phyloP scores from a whole-genome alignment of 1,140 invertebrate species.

The Eriocheir sinensis region DNA sequence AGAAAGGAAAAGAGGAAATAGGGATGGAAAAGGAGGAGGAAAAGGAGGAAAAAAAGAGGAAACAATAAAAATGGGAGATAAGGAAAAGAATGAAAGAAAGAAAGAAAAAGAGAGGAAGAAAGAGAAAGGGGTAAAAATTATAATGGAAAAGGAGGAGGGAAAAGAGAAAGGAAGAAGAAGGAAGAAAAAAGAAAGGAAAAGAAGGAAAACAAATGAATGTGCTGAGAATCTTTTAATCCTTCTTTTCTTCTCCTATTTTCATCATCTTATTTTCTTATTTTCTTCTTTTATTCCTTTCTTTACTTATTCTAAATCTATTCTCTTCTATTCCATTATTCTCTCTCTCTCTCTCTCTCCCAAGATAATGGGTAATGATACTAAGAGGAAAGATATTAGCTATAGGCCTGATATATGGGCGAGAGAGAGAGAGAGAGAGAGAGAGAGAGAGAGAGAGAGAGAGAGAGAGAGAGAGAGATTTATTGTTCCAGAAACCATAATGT shows the following conservation, averaged over 20 bases:
- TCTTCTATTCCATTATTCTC: not conserved
- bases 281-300: not conserved
- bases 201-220: not conserved
- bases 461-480: too few relatives aligned
- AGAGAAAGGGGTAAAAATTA: not conserved
- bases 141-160: not conserved
- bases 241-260: too few relatives aligned
- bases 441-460: too few relatives aligned
- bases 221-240: too few relatives aligned
- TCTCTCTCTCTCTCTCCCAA: slow-evolving; percentile 31
- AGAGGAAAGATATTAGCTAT: too few relatives aligned
- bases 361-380: too few relatives aligned
- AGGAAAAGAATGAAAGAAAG: not conserved
- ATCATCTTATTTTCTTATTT: too few relatives aligned
- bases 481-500: too few relatives aligned
- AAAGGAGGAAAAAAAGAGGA: not conserved
- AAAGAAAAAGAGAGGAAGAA: not conserved
- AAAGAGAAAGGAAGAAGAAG: not conserved
- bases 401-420: too few relatives aligned
- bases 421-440: too few relatives aligned
- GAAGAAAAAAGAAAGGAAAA: not conserved
- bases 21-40: not conserved
- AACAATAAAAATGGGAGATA: not conserved
- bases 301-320: not conserved
- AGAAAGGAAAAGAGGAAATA: slow-evolving; percentile 6